A percentile compares a stretch with the other conserved stretches of the same genome.
These are phyloP conservation scores for Antechinus flavipes DNA, from an alignment of 2,113 vertebrate species.

Conservation along the genomic window DNA sequence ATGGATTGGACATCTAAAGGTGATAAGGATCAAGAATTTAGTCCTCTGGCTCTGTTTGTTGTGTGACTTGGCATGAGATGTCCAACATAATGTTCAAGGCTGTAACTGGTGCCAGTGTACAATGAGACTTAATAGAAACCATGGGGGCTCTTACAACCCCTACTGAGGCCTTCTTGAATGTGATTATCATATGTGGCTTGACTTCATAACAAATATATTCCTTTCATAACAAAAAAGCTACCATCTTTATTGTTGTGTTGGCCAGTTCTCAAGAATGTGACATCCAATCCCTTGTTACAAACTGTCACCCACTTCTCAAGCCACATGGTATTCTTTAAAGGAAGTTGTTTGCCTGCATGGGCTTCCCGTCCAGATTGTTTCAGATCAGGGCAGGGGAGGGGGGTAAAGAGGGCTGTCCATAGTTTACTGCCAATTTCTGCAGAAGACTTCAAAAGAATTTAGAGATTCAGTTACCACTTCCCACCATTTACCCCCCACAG, in stretches of 20 bases:
- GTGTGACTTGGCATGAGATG: background rate
- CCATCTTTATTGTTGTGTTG: background rate
- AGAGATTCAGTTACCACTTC: background rate
- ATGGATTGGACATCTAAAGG: background rate
- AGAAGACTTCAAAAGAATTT: background rate
- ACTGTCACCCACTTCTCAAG: background rate
- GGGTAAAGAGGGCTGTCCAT: background rate
- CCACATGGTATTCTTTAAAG: background rate
- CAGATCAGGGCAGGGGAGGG: background rate
- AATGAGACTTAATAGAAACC: background rate
- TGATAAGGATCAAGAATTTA: background rate
- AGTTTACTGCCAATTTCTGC: background rate
- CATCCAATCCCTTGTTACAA: background rate
- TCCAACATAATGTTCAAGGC: background rate
- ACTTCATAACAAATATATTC: background rate
- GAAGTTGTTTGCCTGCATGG: background rate
- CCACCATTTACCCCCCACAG: background rate
- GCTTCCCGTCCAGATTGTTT: background rate
- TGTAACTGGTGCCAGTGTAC: background rate
- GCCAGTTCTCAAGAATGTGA: background rate
- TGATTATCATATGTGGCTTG: background rate
- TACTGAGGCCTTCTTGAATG: background rate
- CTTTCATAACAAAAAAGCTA: background rate
- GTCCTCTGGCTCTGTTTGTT: background rate
- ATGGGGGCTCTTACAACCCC: background rate